Conservation (phyloP, 1,140 invertebrate genomes). For the Lordiphosa mommai region DNA sequence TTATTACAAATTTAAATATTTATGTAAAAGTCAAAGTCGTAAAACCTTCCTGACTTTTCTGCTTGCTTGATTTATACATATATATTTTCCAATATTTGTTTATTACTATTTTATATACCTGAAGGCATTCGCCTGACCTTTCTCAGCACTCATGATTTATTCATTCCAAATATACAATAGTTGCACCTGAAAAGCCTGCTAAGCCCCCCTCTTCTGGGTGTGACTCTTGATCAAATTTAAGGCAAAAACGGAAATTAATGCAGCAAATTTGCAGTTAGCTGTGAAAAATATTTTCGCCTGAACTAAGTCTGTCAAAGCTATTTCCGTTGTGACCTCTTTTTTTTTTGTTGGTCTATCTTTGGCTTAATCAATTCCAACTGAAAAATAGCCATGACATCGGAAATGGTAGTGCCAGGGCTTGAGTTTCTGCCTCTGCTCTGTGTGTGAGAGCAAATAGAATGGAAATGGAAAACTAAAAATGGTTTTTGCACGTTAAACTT, state of each 20-base stretch:
- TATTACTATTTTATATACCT: no score
- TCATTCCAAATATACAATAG: background rate
- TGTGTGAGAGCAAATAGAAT: slow-evolving; percentile 1
- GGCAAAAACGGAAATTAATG: slow-evolving; percentile 13
- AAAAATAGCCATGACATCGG: slow-evolving; percentile 10
- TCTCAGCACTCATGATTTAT: background rate
- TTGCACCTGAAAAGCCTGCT: background rate
- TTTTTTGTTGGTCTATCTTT: slow-evolving; percentile 8
- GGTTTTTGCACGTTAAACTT: slow-evolving; percentile 1
- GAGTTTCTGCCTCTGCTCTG: background rate
- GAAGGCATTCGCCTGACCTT: no score
- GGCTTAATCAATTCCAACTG: slow-evolving; percentile 6
- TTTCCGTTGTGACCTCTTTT: slow-evolving; percentile 24
- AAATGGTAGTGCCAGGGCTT: background rate
- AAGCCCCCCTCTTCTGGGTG: no score
- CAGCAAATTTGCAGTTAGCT: background rate
- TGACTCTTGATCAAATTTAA: background rate
- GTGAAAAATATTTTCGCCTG: background rate
- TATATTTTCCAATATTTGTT: no score
- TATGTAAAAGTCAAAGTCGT: no score
- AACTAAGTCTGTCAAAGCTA: slow-evolving; percentile 4
- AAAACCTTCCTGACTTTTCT: no score
- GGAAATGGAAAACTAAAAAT: background rate
- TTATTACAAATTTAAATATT: no score
- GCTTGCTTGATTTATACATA: no score